Evolutionary conservation across 2,888 invertebrate species (phyloP), one percentile per base, ranked within the genome.

Genomic region (Altica lythri): DNA sequence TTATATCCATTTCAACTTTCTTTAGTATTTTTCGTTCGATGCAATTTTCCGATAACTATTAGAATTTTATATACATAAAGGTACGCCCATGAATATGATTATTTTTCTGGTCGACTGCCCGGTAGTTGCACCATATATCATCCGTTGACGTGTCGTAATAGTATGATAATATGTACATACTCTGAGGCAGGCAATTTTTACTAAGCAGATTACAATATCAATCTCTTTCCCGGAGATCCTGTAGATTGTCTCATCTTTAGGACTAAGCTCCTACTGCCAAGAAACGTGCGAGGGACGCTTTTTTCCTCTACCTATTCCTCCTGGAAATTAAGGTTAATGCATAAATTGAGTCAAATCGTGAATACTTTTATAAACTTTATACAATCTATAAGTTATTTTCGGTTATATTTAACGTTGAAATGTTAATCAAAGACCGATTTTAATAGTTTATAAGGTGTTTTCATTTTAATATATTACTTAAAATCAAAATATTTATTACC

Each of bases 151-250:
- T 72, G 72, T 74, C 76, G 73, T 77, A 77, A 77, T 77, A 76
- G 76, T 76, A 77, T 77, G 76, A 77, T 77, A 77, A 77, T 77
- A 73, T 76, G 76, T 77, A 76, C 76, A 76, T 73, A 75, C 73
- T 73, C 71, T 65, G 69, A 72, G 72, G 71, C 71, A 68, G 73
- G 73, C 75, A 76, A 76, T 76, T 75, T 76, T 76, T 76, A 73
- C 75, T 72, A 74, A 73, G 75, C 76, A 76, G 76, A 77, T 77
- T 77, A 75, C 76, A 72, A 72, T 76, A 77, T 77, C 77, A 76
- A 77, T 77, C 77, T 75, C 69, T 75, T 75, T 71, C 68, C 66
- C 63, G 66, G 66, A 59, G 68, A 68, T 61, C 62, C 68, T 56
- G 66, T 63, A 65, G 64, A 69, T 68, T 65, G 67, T 65, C 69